Percentiles rank a stretch among this genome's conserved stretches.
Evolutionary conservation across 2,888 invertebrate species (phyloP).

Genomic region (Eurytoma californica): DNA sequence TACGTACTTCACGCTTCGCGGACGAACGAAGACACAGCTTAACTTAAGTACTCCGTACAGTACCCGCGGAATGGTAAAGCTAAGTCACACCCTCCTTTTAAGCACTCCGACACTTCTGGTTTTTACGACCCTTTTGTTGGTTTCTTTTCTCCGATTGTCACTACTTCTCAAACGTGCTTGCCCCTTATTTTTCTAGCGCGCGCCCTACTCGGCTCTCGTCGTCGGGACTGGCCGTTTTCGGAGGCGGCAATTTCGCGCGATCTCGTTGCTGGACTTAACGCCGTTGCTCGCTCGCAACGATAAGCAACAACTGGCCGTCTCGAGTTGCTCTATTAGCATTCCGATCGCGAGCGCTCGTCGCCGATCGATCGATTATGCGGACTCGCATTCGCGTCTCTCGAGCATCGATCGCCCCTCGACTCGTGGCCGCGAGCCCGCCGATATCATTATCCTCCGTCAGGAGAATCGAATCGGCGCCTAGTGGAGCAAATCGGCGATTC

Average conservation of each 20-base stretch:
- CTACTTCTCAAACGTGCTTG: neutral
- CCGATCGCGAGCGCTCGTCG: slow-evolving; percentile 10
- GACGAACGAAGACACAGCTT: slow-evolving; percentile 14
- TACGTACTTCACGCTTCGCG: slow-evolving; percentile 19
- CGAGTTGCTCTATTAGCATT: slow-evolving; percentile 31
- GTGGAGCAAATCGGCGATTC: slow-evolving; percentile 16
- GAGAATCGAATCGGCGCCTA: slow-evolving; percentile 28
- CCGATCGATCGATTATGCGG: slow-evolving; percentile 27
- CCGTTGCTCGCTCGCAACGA: slow-evolving; percentile 26
- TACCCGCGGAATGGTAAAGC: neutral
- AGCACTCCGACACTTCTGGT: neutral
- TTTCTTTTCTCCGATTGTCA: neutral
- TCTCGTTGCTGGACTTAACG: slow-evolving; percentile 29
- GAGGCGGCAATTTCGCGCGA: neutral
- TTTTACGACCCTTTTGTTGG: neutral
- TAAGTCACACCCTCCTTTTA: slow-evolving; percentile 3
- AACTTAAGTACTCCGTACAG: neutral
- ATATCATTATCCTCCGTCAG: slow-evolving; percentile 14
- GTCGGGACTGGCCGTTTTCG: neutral
- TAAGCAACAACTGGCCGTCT: slow-evolving; percentile 34
- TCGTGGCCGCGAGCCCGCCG: slow-evolving; percentile 8
- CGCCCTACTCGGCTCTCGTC: neutral
- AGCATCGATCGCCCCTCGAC: neutral
- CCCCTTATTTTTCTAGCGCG: neutral
- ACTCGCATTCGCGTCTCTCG: neutral